Evolutionary conservation across 2,888 invertebrate species (phyloP), one percentile per base, ranked within the genome.

Genomic region (Pyrocoelia pectoralis): DNA sequence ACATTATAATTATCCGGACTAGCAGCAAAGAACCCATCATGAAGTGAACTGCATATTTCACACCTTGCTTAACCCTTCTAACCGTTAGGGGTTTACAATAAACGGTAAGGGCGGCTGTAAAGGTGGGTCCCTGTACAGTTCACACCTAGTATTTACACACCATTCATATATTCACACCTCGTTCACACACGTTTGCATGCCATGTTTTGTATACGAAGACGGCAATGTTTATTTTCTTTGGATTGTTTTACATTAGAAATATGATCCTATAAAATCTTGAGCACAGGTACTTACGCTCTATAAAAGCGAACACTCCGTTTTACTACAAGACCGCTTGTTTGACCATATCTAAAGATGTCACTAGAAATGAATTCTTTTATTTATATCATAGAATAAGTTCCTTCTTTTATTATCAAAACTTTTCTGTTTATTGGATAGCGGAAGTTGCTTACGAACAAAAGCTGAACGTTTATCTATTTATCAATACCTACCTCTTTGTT

Each of bases 41-140:
- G 59, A 56, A 61, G 57, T 54, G 59, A 59, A 59, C 62, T 61
- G 55, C 58, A 57, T 56, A 57, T 61, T 69, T 68, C 67, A 67
- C 70, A 70, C 68, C 67, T 70, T 67, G 68, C 70, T 69, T 67
- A 70, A 68, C 66, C 68, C 66, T 67, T 68, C 59, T 48, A 52
- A 40, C 62, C 58, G 59, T 66, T 59, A 61, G 56, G 65, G 57
- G 46, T 55, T 56, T 59, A 64, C 61, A 61, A 56, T 66, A 57
- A 40, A 61, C 55, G 66, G 65, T 65, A 59, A 60, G 66, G 66
- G 62, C 64, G 65, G 65, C 65, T 61, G 66, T 61, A 61, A 63
- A 66, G 69, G 69, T 70, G 70, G 64, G 61, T 66, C 64, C 62
- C 65, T 62, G 58, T 61, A 64, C 60, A 55, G 67, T 69, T 68